Evolutionary conservation across 2,113 vertebrate genomes (phyloP).

Genomic region (Gobio gobio): DNA sequence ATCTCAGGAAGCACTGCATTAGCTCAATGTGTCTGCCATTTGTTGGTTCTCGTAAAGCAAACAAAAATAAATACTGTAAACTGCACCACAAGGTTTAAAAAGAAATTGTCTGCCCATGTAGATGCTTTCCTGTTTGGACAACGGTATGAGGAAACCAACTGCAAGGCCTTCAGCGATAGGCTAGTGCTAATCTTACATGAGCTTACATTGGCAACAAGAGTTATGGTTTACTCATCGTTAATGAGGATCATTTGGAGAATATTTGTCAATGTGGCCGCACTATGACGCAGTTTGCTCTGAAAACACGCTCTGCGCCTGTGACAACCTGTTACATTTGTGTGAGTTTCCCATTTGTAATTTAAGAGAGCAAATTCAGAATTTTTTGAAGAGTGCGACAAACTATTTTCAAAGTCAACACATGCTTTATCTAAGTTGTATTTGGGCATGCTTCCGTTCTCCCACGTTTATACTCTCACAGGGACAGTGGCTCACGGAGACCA

Average conservation of each 20-base stretch:
- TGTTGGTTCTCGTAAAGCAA: not conserved
- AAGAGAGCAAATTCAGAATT: not conserved
- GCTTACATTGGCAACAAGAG: not conserved
- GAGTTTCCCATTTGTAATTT: not conserved
- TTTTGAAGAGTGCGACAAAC: not conserved
- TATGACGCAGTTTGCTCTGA: not conserved
- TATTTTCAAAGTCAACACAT: not conserved
- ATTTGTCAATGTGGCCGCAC: not conserved
- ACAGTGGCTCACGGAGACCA: not conserved
- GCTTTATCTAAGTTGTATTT: not conserved
- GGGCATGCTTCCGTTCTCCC: conserved; percentile 1
- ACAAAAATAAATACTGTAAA: not conserved
- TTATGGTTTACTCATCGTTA: conserved; percentile 6
- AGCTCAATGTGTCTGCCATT: not conserved
- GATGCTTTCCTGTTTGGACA: conserved; percentile 12
- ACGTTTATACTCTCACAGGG: not conserved
- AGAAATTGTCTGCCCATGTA: not conserved
- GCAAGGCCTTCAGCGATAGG: not conserved
- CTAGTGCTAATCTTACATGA: not conserved
- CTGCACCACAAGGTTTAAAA: not conserved
- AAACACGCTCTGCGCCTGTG: not conserved
- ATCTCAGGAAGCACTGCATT: not conserved
- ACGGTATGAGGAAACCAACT: not conserved
- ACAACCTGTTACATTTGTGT: not conserved
- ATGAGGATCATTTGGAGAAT: conserved; percentile 25